Evolutionary conservation across 2,888 invertebrate species (phyloP).

Genomic region (Hoplodrina ambigua): DNA sequence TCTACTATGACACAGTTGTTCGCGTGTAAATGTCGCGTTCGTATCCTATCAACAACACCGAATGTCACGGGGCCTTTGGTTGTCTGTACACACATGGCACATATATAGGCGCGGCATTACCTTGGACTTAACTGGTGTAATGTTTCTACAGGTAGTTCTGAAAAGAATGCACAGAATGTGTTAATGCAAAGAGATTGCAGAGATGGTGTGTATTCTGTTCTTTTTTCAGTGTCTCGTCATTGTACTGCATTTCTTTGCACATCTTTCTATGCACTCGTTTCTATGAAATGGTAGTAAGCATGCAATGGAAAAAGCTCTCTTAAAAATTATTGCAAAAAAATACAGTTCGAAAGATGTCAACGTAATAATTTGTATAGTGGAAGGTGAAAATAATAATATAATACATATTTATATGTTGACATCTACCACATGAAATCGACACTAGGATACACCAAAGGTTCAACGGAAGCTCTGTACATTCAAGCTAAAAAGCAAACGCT

Average conservation of each 20-base stretch:
- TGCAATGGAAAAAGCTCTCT: slow-evolving; percentile 72
- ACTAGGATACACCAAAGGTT: slow-evolving; percentile 47
- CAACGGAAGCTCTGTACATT: slow-evolving; percentile 26
- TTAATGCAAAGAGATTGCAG: slow-evolving; percentile 84
- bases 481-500: slow-evolving; percentile 35
- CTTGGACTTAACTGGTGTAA: slow-evolving; percentile 67
- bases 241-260: slow-evolving; percentile 88
- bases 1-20: slow-evolving; percentile 14
- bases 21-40: slow-evolving; percentile 6
- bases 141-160: slow-evolving; percentile 85
- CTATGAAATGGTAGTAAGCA: slow-evolving; percentile 68
- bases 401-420: slow-evolving; percentile 45
- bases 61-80: slow-evolving; percentile 31
- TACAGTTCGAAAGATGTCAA: slow-evolving; percentile 77
- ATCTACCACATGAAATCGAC: slow-evolving; percentile 59
- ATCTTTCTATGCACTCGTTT: slow-evolving; percentile 89
- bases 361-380: slow-evolving; percentile 45
- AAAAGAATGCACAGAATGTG: slow-evolving; percentile 89
- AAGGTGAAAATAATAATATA: slow-evolving; percentile 34
- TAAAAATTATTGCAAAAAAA: slow-evolving; percentile 84
- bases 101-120: slow-evolving; percentile 60
- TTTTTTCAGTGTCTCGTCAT: slow-evolving; percentile 60
- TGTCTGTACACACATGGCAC: slow-evolving; percentile 48
- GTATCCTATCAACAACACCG: slow-evolving; percentile 6
- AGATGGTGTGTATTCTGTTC: slow-evolving; percentile 61